These are phyloP conservation scores for Pangasius djambal DNA, from an alignment of 2,797 vertebrate genomes.

Conservation along the genomic window DNA sequence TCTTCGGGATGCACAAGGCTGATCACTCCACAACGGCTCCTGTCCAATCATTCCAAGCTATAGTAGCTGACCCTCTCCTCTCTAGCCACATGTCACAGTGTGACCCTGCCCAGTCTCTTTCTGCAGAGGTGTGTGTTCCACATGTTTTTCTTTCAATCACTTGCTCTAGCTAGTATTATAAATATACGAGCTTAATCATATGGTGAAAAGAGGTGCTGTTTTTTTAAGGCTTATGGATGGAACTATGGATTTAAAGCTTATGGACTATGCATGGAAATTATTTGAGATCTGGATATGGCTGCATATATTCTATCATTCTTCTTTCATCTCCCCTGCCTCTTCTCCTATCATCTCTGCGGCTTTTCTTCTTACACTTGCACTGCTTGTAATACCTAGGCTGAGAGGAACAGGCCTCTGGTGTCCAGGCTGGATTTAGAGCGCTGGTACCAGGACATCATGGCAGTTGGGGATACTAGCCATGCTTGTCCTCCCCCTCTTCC, in stretches of 20 bases:
- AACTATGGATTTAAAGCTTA: not conserved
- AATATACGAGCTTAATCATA: not conserved
- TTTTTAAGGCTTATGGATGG: not conserved
- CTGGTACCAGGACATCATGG: conserved; percentile 93
- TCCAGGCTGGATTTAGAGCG: conserved; percentile 87
- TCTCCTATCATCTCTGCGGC: conserved; percentile 58
- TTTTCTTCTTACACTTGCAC: conserved; percentile 55
- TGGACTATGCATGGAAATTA: not conserved
- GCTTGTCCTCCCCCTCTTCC: conserved; percentile 89
- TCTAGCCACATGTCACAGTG: conserved; percentile 70
- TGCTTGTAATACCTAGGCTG: conserved; percentile 71
- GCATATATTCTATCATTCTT: conserved; percentile 57
- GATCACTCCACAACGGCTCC: conserved; percentile 69
- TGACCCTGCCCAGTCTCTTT: conserved; percentile 76
- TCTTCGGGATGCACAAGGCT: conserved; percentile 77
- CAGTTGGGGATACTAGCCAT: conserved; percentile 80
- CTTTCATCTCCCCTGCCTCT: conserved; percentile 44
- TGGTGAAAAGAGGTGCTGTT: not conserved
- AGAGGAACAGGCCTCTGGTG: conserved; percentile 73
- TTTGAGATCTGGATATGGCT: conserved; percentile 18
- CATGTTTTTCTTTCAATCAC: conserved; percentile 22
- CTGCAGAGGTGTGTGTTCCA: conserved; percentile 82
- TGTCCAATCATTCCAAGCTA: conserved; percentile 72
- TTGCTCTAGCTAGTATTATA: not conserved
- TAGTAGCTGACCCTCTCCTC: conserved; percentile 69